Percentiles rank a stretch among this genome's conserved stretches.
phyloP scores from a whole-genome alignment of 2,797 vertebrate genomes.

The Sarcoramphus papa region DNA sequence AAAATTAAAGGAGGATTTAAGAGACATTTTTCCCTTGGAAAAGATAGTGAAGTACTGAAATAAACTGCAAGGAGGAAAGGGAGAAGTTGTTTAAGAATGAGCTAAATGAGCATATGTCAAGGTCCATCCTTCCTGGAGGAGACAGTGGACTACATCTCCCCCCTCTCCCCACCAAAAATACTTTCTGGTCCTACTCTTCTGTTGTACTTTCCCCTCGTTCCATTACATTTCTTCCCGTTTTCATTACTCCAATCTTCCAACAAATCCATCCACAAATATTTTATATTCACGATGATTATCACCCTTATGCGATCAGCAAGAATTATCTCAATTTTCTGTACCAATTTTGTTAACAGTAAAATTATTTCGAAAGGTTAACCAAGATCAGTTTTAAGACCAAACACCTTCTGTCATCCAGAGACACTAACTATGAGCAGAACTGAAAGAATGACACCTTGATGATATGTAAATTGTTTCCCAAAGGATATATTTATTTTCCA shows the following conservation, averaged over 20 bases:
- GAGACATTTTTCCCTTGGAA: neutral
- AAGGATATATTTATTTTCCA: neutral
- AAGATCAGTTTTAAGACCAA: neutral
- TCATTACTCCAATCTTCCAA: neutral
- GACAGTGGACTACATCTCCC: neutral
- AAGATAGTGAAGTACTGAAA: neutral
- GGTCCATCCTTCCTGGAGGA: neutral
- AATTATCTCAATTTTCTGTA: neutral
- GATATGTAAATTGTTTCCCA: neutral
- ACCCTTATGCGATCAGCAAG: neutral
- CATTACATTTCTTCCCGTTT: neutral
- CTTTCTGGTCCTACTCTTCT: neutral
- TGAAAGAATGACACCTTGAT: neutral
- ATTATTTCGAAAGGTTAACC: neutral
- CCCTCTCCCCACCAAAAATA: neutral
- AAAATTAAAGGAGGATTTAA: neutral
- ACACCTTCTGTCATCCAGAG: neutral
- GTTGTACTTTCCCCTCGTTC: neutral
- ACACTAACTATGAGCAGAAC: neutral
- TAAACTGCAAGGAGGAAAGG: neutral
- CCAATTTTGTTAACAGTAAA: neutral
- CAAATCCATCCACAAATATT: neutral
- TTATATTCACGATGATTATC: neutral
- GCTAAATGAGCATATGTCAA: neutral
- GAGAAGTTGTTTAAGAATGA: neutral